Conservation (phyloP, 2,113 vertebrate species). For the Telmatochromis brichardi region DNA sequence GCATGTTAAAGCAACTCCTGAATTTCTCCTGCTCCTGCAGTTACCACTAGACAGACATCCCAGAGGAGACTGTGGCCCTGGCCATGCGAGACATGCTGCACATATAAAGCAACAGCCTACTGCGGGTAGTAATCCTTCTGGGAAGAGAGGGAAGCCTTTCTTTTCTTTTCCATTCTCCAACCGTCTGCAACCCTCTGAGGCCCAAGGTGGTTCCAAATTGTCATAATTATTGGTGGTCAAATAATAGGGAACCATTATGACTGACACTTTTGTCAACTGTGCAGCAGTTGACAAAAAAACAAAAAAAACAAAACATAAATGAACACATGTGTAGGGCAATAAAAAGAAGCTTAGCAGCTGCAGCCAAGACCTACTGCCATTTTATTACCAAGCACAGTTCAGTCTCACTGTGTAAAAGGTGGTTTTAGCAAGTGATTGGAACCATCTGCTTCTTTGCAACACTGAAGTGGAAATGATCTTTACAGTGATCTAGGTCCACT, state of each 20-base stretch:
- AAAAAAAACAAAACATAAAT: not conserved
- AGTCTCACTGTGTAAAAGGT: slow-evolving; percentile 44
- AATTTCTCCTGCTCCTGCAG: slow-evolving; percentile 2
- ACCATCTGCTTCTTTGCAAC: slow-evolving; percentile 46
- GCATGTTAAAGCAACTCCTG: not conserved
- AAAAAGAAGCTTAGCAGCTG: slow-evolving; percentile 22
- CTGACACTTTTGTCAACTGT: not conserved
- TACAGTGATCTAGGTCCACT: not conserved
- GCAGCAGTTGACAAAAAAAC: not conserved
- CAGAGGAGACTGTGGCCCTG: slow-evolving; percentile 14
- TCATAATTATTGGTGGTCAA: not conserved
- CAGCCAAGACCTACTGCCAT: slow-evolving; percentile 31
- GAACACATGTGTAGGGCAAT: slow-evolving; percentile 21
- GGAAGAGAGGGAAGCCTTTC: not conserved
- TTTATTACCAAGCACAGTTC: slow-evolving; percentile 49
- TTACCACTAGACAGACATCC: slow-evolving; percentile 16
- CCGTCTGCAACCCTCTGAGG: not conserved
- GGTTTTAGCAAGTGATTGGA: slow-evolving; percentile 34
- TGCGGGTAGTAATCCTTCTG: slow-evolving; percentile 17
- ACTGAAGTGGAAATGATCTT: slow-evolving; percentile 14
- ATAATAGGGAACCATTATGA: not conserved
- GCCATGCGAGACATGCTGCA: not conserved
- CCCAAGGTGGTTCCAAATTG: not conserved
- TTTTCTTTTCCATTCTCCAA: not conserved
- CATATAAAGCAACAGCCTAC: slow-evolving; percentile 34